A percentile compares a stretch with the other conserved stretches of the same genome.
Conservation (phyloP, 1,140 invertebrate genomes). For the Nautilus pompilius region DNA sequence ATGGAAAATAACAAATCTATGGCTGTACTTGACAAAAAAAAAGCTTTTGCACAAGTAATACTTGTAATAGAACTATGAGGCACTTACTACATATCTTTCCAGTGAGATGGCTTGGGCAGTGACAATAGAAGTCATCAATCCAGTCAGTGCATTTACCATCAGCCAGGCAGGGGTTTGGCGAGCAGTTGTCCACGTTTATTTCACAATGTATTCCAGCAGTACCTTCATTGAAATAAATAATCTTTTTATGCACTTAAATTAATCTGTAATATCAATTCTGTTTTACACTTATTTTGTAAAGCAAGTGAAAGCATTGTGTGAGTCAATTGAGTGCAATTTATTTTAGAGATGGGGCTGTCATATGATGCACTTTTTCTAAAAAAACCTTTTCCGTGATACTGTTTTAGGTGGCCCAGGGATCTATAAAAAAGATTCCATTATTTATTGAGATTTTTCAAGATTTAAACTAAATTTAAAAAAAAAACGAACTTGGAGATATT, state of each 20-base stretch:
- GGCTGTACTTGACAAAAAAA: too few species aligned
- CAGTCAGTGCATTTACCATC: slow-evolving; percentile 78
- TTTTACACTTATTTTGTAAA: not conserved
- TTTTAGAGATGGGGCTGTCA: too few species aligned
- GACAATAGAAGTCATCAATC: slow-evolving; percentile 61
- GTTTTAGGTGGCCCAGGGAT: too few species aligned
- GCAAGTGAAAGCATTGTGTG: not conserved
- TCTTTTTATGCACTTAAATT: not conserved
- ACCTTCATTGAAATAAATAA: slow-evolving; percentile 8
- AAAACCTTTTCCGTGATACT: too few species aligned
- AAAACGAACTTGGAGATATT: too few species aligned
- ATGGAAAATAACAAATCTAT: too few species aligned
- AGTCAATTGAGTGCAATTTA: not conserved
- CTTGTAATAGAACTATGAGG: too few species aligned
- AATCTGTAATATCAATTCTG: not conserved
- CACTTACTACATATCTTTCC: slow-evolving; percentile 24
- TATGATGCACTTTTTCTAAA: too few species aligned
- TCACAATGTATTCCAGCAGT: slow-evolving; percentile 51
- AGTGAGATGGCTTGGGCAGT: slow-evolving; percentile 12
- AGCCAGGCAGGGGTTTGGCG: slow-evolving; percentile 13
- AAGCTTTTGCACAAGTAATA: too few species aligned
- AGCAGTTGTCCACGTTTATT: slow-evolving; percentile 23
- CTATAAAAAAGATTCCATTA: too few species aligned
- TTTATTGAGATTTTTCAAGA: too few species aligned
- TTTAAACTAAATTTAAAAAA: too few species aligned